phyloP scores from a whole-genome alignment of 2,113 vertebrate genomes.

The Albula goreensis region DNA sequence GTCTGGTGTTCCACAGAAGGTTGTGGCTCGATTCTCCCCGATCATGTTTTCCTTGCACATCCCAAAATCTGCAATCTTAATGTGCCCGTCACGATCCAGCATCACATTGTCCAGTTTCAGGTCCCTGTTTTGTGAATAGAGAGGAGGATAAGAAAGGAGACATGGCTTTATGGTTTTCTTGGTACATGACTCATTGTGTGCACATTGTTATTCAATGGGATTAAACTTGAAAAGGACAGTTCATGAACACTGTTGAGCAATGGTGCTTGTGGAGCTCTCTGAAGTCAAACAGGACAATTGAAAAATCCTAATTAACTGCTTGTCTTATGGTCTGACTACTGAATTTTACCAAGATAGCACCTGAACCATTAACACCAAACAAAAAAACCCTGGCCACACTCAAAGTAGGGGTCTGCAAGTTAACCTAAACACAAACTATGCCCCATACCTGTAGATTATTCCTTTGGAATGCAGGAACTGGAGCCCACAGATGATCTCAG shows the following conservation, averaged over 20 bases:
- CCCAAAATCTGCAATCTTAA: constrained; percentile 97
- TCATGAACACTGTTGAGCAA: too few relatives aligned
- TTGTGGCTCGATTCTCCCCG: constrained; percentile 80
- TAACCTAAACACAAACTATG: neutral
- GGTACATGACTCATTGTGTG: neutral
- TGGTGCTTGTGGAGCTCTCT: too few relatives aligned
- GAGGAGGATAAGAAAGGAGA: neutral
- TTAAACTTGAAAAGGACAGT: too few relatives aligned
- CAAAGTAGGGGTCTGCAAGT: too few relatives aligned
- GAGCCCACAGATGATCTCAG: constrained; percentile 90
- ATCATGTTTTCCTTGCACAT: constrained; percentile 94
- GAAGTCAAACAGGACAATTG: too few relatives aligned
- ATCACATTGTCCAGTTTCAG: constrained; percentile 98
- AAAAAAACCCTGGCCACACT: too few relatives aligned
- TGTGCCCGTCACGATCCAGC: constrained; percentile 89
- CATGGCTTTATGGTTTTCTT: neutral
- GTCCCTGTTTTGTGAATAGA: constrained; percentile 71
- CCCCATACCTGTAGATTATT: constrained; percentile 88
- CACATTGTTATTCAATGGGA: too few relatives aligned
- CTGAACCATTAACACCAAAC: too few relatives aligned
- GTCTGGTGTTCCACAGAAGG: constrained; percentile 96
- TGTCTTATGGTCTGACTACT: too few relatives aligned
- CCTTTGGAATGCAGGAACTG: constrained; percentile 94
- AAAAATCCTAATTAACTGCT: too few relatives aligned
- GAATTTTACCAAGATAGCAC: too few relatives aligned